Evolutionary conservation across 2,797 vertebrate species (phyloP).

Genomic region (Ctenosaura bakeri): DNA sequence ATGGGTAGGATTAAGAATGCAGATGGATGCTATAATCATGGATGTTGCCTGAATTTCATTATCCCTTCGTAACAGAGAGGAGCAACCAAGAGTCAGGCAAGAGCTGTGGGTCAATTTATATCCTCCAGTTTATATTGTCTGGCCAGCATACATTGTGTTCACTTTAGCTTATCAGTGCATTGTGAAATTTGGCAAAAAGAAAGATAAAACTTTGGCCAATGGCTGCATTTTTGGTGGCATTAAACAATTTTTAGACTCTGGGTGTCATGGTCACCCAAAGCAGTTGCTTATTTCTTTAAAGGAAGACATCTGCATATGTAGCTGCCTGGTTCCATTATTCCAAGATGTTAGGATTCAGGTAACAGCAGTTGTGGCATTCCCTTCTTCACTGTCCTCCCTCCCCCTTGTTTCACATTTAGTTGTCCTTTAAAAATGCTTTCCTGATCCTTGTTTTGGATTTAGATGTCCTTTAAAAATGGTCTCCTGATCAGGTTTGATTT

Average conservation of each 20-base stretch:
- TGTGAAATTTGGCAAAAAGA: not conserved
- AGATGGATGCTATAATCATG: not conserved
- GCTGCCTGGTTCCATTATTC: not conserved
- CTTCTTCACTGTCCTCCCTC: not conserved
- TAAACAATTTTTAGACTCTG: not conserved
- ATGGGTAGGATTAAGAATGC: not conserved
- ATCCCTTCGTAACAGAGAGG: not conserved
- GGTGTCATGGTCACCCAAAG: not conserved
- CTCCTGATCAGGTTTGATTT: constrained; percentile 8
- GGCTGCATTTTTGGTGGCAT: not conserved
- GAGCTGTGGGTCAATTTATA: not conserved
- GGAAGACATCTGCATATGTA: not conserved
- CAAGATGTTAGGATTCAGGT: not conserved
- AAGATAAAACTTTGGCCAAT: too few relatives aligned
- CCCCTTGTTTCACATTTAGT: not conserved
- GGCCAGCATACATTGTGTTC: too few relatives aligned
- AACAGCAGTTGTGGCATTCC: not conserved
- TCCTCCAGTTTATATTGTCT: too few relatives aligned
- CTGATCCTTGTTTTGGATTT: not conserved
- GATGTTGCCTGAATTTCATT: not conserved
- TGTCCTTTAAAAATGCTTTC: constrained; percentile 40
- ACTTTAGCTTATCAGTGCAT: too few relatives aligned
- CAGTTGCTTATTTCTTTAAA: not conserved
- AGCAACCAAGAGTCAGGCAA: not conserved
- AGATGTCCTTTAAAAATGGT: constrained; percentile 30